Percentiles rank a stretch among this genome's conserved stretches.
Evolutionary conservation across 2,797 vertebrate species (phyloP).

Genomic region (Myoxocephalus aenaeus): DNA sequence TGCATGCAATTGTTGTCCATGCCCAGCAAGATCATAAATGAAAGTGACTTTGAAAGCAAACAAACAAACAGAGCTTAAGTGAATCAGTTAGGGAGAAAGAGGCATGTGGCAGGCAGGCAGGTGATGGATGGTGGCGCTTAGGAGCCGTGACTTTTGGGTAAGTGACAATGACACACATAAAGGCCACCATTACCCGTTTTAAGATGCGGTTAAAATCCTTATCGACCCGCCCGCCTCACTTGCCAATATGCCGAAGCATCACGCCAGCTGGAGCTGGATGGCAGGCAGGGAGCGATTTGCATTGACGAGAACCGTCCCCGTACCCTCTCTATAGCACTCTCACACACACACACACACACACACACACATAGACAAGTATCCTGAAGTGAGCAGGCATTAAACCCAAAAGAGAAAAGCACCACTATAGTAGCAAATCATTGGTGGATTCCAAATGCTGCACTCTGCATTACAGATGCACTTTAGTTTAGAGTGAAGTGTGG

Average conservation of each 20-base stretch:
- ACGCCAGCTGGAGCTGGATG: constrained; percentile 70
- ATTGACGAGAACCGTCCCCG: constrained; percentile 63
- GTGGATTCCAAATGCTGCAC: constrained; percentile 55
- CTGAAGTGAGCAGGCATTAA: constrained; percentile 32
- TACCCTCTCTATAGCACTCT: constrained; percentile 27
- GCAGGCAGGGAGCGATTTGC: constrained; percentile 74
- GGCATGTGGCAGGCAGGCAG: constrained; percentile 77
- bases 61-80: constrained; percentile 80
- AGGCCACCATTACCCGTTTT: constrained; percentile 84
- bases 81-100: constrained; percentile 79
- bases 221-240: constrained; percentile 80
- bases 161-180: constrained; percentile 87
- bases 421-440: constrained; percentile 29
- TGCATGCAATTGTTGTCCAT: constrained; percentile 33
- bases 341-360: constrained; percentile 30
- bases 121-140: constrained; percentile 84
- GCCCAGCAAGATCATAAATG: constrained; percentile 74
- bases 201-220: constrained; percentile 83
- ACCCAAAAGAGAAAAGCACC: constrained; percentile 45
- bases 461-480: constrained; percentile 57
- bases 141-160: constrained; percentile 83
- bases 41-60: constrained; percentile 82
- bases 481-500: constrained; percentile 55
- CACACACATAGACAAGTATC: constrained; percentile 38
- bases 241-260: constrained; percentile 79